Evolutionary conservation across 1,140 invertebrate genomes (phyloP), one percentile per base, ranked within the genome.

Genomic region (Pogonognathellus flavescens): DNA sequence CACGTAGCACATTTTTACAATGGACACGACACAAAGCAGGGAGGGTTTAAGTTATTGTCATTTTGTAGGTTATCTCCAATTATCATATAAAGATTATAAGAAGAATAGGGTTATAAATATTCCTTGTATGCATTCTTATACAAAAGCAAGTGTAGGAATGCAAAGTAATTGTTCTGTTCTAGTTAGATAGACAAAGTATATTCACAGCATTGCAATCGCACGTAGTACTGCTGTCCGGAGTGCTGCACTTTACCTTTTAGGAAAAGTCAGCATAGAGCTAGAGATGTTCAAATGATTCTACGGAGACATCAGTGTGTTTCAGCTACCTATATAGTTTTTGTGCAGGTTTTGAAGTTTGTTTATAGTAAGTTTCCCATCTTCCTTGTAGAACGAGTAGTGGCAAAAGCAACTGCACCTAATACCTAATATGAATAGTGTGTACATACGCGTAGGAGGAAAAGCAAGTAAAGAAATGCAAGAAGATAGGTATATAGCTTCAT

Each of bases 331-430:
- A 50, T 16, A 76, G 25, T 76, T 76, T 76, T 76, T 76, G 70
- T 31, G 25, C 41, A n/a, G 14, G 70, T 76, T 76, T 76, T 76
- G 70, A 72, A 49, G 70, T 76, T 76, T 76, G 70, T 76, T 76
- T 76, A 76, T 76, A 49, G 70, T 50, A 31, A 16, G n/a, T 25
- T 76, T 49, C 25, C 25, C 41, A 76, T 76, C 14, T 76, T 49
- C 41, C n/a, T 50, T 31, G 70, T n/a, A 70, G 41, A 7, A 49
- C n/a, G 13, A 72, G 13, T 76, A 50, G 53, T 57, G n/a, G 53
- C 25, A 14, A 50, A 49, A 76, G 31, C 5, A 50, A 76, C 70
- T 76, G 49, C 70, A 76, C 70, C 70, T 76, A 76, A 76, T 76
- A 66, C 22, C 62, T 66, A 66, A 66, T 50, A 76, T 50, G 70